phyloP scores from a whole-genome alignment of 2,888 invertebrate genomes.

The Byasa hedistus region DNA sequence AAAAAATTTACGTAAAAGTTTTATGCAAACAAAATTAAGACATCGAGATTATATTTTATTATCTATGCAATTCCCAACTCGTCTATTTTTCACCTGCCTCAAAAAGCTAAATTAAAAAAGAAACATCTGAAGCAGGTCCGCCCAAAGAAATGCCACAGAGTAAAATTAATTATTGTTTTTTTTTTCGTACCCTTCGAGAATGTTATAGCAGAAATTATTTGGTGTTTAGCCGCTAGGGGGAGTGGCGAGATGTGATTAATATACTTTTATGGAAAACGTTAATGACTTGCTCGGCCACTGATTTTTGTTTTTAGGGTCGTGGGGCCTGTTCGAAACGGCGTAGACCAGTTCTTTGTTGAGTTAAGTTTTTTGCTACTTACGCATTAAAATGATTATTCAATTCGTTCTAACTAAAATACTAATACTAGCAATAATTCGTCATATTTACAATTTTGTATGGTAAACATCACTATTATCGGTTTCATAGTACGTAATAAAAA shows the following conservation, averaged over 20 bases:
- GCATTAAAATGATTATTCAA: background rate
- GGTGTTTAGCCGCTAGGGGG: constrained; percentile 76
- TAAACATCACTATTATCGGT: too few species aligned
- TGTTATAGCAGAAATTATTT: constrained; percentile 75
- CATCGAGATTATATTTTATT: constrained; percentile 40
- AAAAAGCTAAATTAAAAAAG: constrained; percentile 36
- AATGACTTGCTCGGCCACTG: constrained; percentile 59
- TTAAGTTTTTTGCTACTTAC: constrained; percentile 15
- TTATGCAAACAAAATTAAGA: constrained; percentile 42
- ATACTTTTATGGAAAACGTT: constrained; percentile 74
- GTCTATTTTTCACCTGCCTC: constrained; percentile 62
- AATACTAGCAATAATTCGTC: too few species aligned
- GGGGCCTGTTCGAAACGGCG: constrained; percentile 30
- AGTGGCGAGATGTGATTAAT: constrained; percentile 72
- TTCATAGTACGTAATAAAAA: too few species aligned
- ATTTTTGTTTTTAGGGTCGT: constrained; percentile 40
- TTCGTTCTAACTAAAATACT: background rate
- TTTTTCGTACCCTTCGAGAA: constrained; percentile 56
- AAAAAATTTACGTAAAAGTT: background rate
- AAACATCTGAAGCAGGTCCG: constrained; percentile 49
- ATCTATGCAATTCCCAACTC: constrained; percentile 49
- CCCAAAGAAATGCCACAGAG: constrained; percentile 64
- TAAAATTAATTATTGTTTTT: constrained; percentile 75
- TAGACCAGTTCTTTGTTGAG: constrained; percentile 20
- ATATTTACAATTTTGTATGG: too few species aligned